Evolutionary conservation across 2,797 vertebrate genomes (phyloP), one percentile per base, ranked within the genome.

Genomic region (Lutjanus argentimaculatus): DNA sequence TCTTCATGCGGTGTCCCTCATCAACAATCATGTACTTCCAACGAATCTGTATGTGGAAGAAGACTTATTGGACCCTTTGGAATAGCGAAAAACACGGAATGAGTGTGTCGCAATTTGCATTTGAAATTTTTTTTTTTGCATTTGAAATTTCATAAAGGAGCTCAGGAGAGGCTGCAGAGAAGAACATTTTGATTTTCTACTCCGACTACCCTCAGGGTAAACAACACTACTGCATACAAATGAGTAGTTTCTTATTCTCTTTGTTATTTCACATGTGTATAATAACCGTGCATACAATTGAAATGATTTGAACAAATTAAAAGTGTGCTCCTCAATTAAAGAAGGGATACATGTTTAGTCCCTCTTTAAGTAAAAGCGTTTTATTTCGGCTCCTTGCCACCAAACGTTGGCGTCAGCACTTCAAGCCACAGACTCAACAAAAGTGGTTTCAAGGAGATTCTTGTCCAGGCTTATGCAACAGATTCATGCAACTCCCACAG

Each of bases 11-110:
- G 90, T 99, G 98, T 36, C 98, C 98, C 92, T 99, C 98, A 12
- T 99, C 98, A 82, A 99, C 98, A 0, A 99, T 99, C 98, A 99
- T 99, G 87, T 99, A 99, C 90, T 99, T 99, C 98, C 98, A 99
- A 76, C 98, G 97, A 81, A 99, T 98, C 98, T 93, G 97, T 0
- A 94, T 94, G 14, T 93, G 92, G 30, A 95, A 93, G 85, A 96
- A 96, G 12, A 53, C 0, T 55, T 8, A 59, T 45, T 58, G 1
- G 1, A 68, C 3, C 13, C 1, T 62, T 16, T 51, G 12, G 1
- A 65, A 46, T 9, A 22, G 7, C n/a, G 7, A 55, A 51, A 42
- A 30, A 30, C 13, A 51, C 15, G 25, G 2, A 16, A 12, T 57
- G 6, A 19, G 9, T 8, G 10, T 11, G 5, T 0, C 7, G 4